Evolutionary conservation across 1,140 invertebrate genomes (phyloP).

Genomic region (Drosophila ananassae): DNA sequence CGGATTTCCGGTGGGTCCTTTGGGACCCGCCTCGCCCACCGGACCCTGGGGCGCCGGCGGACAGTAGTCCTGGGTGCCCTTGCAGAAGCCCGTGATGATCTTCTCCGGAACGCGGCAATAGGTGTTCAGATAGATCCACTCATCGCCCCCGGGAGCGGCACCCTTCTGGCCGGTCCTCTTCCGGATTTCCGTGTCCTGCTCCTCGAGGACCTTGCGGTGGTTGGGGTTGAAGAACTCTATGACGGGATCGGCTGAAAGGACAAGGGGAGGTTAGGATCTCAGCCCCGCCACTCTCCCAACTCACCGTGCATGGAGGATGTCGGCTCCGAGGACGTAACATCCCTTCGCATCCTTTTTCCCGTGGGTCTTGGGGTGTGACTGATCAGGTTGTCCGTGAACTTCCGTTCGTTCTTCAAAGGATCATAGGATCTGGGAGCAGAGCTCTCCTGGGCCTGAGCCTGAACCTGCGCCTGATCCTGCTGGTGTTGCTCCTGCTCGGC

Average conservation of each 20-base stretch:
- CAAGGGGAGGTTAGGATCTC: not conserved
- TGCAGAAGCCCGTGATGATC: conserved; percentile 81
- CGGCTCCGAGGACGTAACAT: conserved; percentile 50
- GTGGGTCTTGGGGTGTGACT: conserved; percentile 14
- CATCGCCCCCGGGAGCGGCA: conserved; percentile 87
- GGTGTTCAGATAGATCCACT: conserved; percentile 91
- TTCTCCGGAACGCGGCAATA: conserved; percentile 89
- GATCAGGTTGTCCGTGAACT: conserved; percentile 57
- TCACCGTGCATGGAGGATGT: conserved; percentile 71
- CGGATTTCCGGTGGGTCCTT: conserved; percentile 86
- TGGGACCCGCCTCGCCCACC: conserved; percentile 86
- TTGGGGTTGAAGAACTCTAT: conserved; percentile 89
- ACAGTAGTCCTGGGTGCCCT: conserved; percentile 90
- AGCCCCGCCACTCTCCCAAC: not conserved
- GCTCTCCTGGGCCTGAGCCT: not conserved
- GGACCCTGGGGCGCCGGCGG: conserved; percentile 89
- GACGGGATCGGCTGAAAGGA: conserved; percentile 85
- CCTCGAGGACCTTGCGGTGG: conserved; percentile 87
- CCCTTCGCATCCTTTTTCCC: conserved; percentile 53
- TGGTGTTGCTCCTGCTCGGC: conserved; percentile 29
- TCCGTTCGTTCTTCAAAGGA: conserved; percentile 61
- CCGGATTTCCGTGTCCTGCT: conserved; percentile 86
- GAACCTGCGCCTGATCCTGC: conserved; percentile 1
- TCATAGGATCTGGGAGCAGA: conserved; percentile 1
- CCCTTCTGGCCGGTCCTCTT: conserved; percentile 86